Evolutionary conservation across 2,113 vertebrate genomes (phyloP), one percentile per base, ranked within the genome.

Genomic region (Pongo abelii): DNA sequence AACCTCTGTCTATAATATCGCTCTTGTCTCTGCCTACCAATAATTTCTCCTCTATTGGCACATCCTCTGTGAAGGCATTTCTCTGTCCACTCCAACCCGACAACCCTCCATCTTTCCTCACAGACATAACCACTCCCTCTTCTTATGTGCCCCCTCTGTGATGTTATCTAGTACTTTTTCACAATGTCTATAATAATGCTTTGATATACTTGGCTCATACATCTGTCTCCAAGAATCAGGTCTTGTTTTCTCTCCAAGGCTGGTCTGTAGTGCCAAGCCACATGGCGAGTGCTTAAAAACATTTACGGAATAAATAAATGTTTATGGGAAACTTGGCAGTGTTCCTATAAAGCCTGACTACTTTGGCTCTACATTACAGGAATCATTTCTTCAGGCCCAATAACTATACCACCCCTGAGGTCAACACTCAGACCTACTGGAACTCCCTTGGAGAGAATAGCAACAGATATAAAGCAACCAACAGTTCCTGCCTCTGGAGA

Each of bases 401-500:
- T 95, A n/a, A 94, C 94, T 95, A 90, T 96, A 55, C 83, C 95
- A 77, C 94, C 97, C 72, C 61, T 89, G 43, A 86, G 69, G 72
- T 69, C 89, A 90, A 18, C 87, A 96, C 93, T 97, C 86, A 98
- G 96, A 67, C 97, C 98, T 3, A 97, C 97, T 20, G 93, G 97
- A 94, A 96, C 98, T 96, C 97, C 98, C 50, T 92, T 95, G 32
- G 97, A 98, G 70, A 98, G 74, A 97, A 96, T 89, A 97, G 98
- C 98, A 83, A 96, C 57, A 0, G 89, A 98, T 22, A 97, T 96
- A 96, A 99, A 98, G 97, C 92, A 87, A 0, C 99, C 99, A 59
- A 99, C 99, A 70, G 98, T 79, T 97, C 98, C 98, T 94, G 98
- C 98, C 95, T 99, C 98, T 23, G 98, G 97, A 85, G 99, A 98